Evolutionary conservation across 2,797 vertebrate species (phyloP).

Genomic region (Bovichtus diacanthus): DNA sequence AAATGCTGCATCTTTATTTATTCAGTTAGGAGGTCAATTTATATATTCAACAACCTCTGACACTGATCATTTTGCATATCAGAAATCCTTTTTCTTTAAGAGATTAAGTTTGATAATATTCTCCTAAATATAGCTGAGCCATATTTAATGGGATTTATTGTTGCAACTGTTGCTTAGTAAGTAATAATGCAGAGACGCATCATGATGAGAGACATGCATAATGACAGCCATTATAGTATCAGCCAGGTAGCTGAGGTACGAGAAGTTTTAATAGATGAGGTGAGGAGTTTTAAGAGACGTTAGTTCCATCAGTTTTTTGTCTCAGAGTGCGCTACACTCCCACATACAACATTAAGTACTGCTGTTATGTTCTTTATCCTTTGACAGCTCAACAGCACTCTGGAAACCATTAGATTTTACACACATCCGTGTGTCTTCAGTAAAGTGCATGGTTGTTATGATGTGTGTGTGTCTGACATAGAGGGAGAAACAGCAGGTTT

Average conservation of each 20-base stretch:
- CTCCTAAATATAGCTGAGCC: slow-evolving; percentile 6
- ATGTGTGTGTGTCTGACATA: slow-evolving; percentile 5
- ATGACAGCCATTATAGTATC: slow-evolving; percentile 35
- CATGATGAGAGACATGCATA: neutral
- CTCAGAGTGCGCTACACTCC: slow-evolving; percentile 23
- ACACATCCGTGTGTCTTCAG: slow-evolving; percentile 7
- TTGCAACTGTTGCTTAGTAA: neutral
- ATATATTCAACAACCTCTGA: neutral
- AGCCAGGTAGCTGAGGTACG: slow-evolving; percentile 15
- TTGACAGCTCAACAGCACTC: slow-evolving; percentile 47
- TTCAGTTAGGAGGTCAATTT: neutral
- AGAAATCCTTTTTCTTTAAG: neutral
- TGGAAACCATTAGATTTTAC: slow-evolving; percentile 52
- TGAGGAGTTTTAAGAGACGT: slow-evolving; percentile 39
- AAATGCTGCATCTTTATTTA: neutral
- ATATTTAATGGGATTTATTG: neutral
- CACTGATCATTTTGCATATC: neutral
- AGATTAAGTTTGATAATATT: neutral
- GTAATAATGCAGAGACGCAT: slow-evolving; percentile 10
- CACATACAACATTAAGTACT: slow-evolving; percentile 41
- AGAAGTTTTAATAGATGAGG: slow-evolving; percentile 44
- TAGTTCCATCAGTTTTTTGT: slow-evolving; percentile 38
- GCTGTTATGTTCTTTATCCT: slow-evolving; percentile 40
- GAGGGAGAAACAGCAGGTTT: slow-evolving; percentile 26
- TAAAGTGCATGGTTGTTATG: slow-evolving; percentile 15